Evolutionary conservation across 2,888 invertebrate species (phyloP).

Genomic region (Plusia festucae): DNA sequence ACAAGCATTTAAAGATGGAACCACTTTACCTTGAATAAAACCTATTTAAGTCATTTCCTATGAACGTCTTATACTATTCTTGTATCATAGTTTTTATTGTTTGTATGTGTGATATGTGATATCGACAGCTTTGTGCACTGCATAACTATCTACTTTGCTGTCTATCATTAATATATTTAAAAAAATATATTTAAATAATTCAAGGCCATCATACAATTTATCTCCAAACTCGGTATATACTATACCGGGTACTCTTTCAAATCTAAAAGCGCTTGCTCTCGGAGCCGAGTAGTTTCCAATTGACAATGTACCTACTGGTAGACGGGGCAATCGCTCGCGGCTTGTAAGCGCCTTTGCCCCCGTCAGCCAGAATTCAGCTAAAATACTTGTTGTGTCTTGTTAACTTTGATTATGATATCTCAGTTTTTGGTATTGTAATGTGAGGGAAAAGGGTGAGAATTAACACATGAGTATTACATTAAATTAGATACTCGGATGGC

Average conservation of each 20-base stretch:
- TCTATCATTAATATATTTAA: neutral
- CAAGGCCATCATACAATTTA: neutral
- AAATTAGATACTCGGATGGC: no score
- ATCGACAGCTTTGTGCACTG: no score
- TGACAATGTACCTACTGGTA: conserved; percentile 82
- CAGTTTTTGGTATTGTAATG: no score
- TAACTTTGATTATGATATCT: conserved; percentile 52
- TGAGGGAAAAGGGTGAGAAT: no score
- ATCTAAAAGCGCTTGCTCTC: conserved; percentile 82
- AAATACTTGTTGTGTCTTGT: conserved; percentile 62
- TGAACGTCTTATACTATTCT: no score
- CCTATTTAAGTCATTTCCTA: no score
- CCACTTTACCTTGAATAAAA: no score
- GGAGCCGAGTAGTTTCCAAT: conserved; percentile 83
- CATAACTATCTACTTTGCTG: no score
- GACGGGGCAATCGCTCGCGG: conserved; percentile 80
- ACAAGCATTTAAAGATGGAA: no score
- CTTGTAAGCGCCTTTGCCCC: conserved; percentile 76
- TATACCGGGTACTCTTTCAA: conserved; percentile 77
- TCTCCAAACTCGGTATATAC: conserved; percentile 64
- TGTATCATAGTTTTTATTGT: no score
- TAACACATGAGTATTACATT: no score
- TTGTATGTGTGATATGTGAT: no score
- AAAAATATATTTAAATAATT: neutral
- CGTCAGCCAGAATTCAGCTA: conserved; percentile 60